Conservation (phyloP, 1,140 invertebrate genomes). For the Meteorus sp. region DNA sequence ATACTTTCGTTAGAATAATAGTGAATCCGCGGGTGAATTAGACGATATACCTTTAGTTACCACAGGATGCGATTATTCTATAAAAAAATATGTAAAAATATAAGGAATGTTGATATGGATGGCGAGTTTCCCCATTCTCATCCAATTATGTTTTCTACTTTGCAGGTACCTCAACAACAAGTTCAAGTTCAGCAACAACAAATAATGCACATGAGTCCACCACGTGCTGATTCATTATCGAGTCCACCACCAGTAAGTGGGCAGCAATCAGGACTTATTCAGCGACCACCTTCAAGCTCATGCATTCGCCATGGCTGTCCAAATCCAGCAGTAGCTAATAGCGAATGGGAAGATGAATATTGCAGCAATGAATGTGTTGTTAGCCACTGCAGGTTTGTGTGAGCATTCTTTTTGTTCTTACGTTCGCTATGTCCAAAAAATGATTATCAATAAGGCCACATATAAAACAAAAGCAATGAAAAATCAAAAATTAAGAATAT, state of each 20-base stretch:
- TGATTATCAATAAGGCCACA: too few species aligned
- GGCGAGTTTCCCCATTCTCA: neutral
- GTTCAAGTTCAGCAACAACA: slow-evolving; percentile 49
- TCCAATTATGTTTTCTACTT: slow-evolving; percentile 11
- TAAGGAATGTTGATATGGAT: neutral
- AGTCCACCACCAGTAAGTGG: slow-evolving; percentile 47
- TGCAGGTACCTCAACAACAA: slow-evolving; percentile 53
- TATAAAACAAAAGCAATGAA: slow-evolving; percentile 14
- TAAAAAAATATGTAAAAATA: too few species aligned
- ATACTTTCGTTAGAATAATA: too few species aligned
- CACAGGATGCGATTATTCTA: neutral
- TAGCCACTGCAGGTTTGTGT: slow-evolving; percentile 84
- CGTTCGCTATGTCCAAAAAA: neutral
- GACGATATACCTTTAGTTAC: too few species aligned
- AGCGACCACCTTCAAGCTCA: slow-evolving; percentile 62
- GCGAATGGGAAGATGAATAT: slow-evolving; percentile 96
- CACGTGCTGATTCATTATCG: slow-evolving; percentile 47
- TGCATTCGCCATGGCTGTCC: slow-evolving; percentile 90
- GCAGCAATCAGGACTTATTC: slow-evolving; percentile 55
- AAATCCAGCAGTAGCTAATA: slow-evolving; percentile 87
- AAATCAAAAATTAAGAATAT: slow-evolving; percentile 27
- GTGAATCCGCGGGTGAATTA: too few species aligned
- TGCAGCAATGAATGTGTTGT: slow-evolving; percentile 98
- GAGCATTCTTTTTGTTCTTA: slow-evolving; percentile 32
- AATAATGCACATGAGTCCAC: slow-evolving; percentile 55